Evolutionary conservation across 2,113 vertebrate species (phyloP), one percentile per base, ranked within the genome.

Genomic region (Phyllopteryx taeniolatus): DNA sequence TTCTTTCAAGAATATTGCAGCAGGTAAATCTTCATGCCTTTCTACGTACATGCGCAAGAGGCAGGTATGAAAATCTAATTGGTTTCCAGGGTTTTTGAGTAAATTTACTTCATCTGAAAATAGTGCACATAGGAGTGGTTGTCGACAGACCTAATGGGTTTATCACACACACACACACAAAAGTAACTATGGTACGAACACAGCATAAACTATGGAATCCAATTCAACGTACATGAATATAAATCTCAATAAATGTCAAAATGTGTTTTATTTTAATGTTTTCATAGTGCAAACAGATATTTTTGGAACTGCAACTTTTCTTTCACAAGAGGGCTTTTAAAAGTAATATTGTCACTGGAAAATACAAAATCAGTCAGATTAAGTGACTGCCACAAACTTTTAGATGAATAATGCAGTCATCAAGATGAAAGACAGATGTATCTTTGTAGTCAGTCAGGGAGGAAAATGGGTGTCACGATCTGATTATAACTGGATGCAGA

Each of bases 381-480:
- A 84, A 84, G 79, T 81, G 72, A 83, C 67, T 76, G 81, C 78
- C 64, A 67, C 71, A 69, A 79, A 69, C 72, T 77, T 74, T 80
- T 68, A 64, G 72, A 88, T 85, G 74, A 90, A 88, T 90, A 87
- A 87, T 87, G 76, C 49, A 89, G 64, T 78, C 78, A 70, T 81
- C 75, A 67, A 83, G 75, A 83, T 83, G 73, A 89, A 84, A 87
- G 78, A 83, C 73, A 68, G 73, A 77, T 31, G 75, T 39, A 65
- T 85, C 79, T 90, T 89, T 87, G 83, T 88, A 76, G 81, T 85
- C 73, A 84, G 80, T 87, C 67, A 83, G 74, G 73, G 61, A 71
- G 62, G 79, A 83, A 86, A 27, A 27, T 27, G 27, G 27, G 27
- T 27, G 27, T 27, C 27, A 27, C 27, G 27, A 27, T 27, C 27